Base-by-base conservation (phyloP, 2,888 invertebrate genomes). In the Lissocephala sabroskyi region DNA sequence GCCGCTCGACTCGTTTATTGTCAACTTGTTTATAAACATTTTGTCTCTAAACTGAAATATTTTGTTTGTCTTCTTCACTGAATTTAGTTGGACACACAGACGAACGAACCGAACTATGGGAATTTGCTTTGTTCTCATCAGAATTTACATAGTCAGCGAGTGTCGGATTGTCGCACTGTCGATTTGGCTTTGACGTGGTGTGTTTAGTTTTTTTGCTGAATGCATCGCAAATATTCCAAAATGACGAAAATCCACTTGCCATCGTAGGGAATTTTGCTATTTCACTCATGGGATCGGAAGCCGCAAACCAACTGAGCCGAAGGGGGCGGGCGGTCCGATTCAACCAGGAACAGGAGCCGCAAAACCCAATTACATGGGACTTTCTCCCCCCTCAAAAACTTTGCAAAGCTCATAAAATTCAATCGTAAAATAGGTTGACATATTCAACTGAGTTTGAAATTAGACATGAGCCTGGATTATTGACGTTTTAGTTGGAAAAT, bases 261-360 rank as follows among this genome's bases (percentile, higher is more conserved):
- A 41, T 45, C 46, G 44, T 49, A 42, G 48, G 7, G 23, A 23
- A 23, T 23, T 23, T 62, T 51, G 59, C 55, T 64, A 71, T 59
- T 53, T 50, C 33, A 44, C 59, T 45, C 52, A 18, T 29, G 71
- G 67, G 62, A 56, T 54, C 53, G 51, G 47, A 48, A 39, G 45
- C 40, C 33, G 16, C 37, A 30, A 36, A 16, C 3, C 23, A 5
- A 7, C 23, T 23, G n/a, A n/a, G n/a, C n/a, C n/a, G n/a, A 11
- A n/a, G n/a, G 18, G 14, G 11, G 5, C 13, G 10, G 11, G 13
- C 6, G 28, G 16, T n/a, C n/a, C n/a, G 26, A 43, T 49, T 29
- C 40, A 36, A 37, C 32, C 30, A 10, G 1, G 23, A 6, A 41
- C 30, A 18, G 17, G 7, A 16, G 26, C 32, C 37, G 17, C 7